Evolutionary conservation across 2,888 invertebrate genomes (phyloP), one percentile per base, ranked within the genome.

Genomic region (Gastrophysa polygoni): DNA sequence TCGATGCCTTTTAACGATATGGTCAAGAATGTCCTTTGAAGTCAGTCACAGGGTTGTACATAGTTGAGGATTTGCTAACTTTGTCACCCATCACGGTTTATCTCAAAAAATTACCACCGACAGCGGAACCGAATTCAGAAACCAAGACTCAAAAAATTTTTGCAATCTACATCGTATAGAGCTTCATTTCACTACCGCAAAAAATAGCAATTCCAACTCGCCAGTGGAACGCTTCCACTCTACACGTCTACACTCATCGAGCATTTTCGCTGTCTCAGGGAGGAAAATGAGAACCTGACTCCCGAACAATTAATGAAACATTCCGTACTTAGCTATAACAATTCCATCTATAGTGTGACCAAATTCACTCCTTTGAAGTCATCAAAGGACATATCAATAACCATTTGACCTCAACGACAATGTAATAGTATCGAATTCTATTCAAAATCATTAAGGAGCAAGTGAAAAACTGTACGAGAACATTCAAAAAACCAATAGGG

Each of bases 201-300:
- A 51, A 43, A 58, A 58, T 44, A 58, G 44, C 43, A 58, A 58
- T 21, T 58, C 58, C 1, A 58, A 58, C 29, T 58, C 51, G 0
- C 58, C 57, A 16, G 43, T 49, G 1, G 49, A 50, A 57, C 1
- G 46, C 16, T 56, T 56, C 34, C 56, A 56, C 34, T 57, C 47
- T 1, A 48, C 20, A 11, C 7, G 32, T 57, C 47, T 1, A 48
- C 20, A 11, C 7, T 44, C 28, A 58, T 58, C 18, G 51, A 58
- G 51, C 51, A 58, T 43, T 51, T 51, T 47, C 16, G 51, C 28
- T 51, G 58, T 44, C n/a, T 58, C 0, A 21, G 17, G 44, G 43
- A 24, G 11, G 29, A 43, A 58, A 24, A 29, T 7, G n/a, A 52
- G 10, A 17, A 52, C 4, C 17, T 8, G 5, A 7, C 29, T 8